Evolutionary conservation across 2,888 invertebrate species (phyloP), one percentile per base, ranked within the genome.

Genomic region (Drosophila birchii): DNA sequence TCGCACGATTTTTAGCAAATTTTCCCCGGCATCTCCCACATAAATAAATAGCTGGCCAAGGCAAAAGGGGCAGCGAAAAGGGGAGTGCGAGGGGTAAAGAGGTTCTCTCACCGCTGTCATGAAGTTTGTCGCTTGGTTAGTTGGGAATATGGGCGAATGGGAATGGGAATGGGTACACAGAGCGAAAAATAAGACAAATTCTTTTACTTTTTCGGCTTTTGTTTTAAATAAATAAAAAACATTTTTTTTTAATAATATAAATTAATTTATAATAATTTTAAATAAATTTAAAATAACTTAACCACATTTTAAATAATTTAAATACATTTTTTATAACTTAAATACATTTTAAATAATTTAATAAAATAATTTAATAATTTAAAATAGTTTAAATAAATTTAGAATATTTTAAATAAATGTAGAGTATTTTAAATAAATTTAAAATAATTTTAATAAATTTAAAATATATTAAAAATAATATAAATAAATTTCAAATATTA

Each of bases 101-200:
- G 75, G 73, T 74, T 53, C 55, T 54, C 29, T 20, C 56, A 53
- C 51, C 34, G 51, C 51, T 58, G 76, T 70, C 79, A 83, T 69
- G 84, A 76, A 86, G 84, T 73, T 83, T 83, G 88, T 88, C 86
- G 81, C 84, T 71, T 67, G 74, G 72, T 73, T 75, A 74, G 71
- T 70, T 66, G 59, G 53, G 53, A 39, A 63, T 58, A 47, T 47
- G 66, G 66, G 60, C n/a, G 20, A 55, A 55, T 18, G 32, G 32
- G 49, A 51, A 34, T 34, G 34, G 51, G 20, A 51, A 20, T n/a
- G 26, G 47, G 16, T 34, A 20, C 51, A 51, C 16, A 20, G 16
- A 20, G 20, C 9, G 34, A 51, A 51, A 29, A 29, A 45, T 3
- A 16, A 1, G 2, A 8, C 0, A 26, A 26, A 26, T 26, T 5